These are phyloP conservation scores for Channallabes apus DNA, from an alignment of 2,797 vertebrate genomes.

Conservation along the genomic window DNA sequence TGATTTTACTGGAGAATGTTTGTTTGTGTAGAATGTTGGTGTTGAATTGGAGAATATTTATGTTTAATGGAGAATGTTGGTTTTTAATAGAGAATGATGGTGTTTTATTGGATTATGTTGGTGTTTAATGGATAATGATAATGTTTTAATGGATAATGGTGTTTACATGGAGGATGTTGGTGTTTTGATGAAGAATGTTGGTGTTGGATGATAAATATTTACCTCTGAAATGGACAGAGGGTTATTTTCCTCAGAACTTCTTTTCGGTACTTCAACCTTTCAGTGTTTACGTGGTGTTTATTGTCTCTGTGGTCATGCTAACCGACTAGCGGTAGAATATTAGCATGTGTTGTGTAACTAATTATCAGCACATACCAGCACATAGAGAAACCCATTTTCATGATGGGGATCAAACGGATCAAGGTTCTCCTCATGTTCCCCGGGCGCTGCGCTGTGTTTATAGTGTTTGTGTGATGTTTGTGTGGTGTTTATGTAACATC, in stretches of 20 bases:
- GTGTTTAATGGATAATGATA: background rate
- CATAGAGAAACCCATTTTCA: background rate
- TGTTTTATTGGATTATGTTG: too few species aligned
- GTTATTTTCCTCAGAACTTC: background rate
- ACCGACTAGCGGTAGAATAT: background rate
- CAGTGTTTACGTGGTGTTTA: background rate
- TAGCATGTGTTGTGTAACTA: background rate
- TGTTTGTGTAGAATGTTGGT: too few species aligned
- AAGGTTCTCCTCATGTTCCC: constrained; percentile 5
- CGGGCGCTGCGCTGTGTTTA: background rate
- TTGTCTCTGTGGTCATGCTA: background rate
- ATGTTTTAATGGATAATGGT: background rate
- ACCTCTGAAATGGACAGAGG: background rate
- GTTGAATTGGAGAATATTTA: too few species aligned
- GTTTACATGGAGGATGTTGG: too few species aligned
- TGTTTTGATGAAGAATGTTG: background rate
- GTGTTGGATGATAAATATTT: background rate
- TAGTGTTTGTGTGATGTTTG: background rate
- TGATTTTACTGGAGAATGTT: background rate
- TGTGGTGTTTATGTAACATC: background rate
- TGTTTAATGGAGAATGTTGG: too few species aligned
- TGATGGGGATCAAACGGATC: background rate
- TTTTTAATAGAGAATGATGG: too few species aligned
- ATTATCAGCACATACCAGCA: background rate
- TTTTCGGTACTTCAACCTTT: background rate